Evolutionary conservation across 2,797 vertebrate genomes (phyloP).

Genomic region (Sciaenops ocellatus): DNA sequence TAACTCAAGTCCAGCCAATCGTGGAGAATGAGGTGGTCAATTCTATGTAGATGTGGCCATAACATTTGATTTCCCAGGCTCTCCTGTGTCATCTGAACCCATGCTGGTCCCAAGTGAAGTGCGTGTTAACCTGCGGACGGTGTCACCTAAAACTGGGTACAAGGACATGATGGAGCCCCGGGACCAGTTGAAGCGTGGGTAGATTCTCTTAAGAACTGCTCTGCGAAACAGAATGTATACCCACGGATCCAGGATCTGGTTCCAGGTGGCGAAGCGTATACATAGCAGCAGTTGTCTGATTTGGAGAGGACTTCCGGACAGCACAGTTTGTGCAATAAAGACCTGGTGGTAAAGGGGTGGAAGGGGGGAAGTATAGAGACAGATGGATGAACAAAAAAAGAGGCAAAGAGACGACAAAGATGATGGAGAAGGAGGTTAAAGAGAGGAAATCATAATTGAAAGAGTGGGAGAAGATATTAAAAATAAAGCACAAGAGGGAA

Average conservation of each 20-base stretch:
- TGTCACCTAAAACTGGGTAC: conserved; percentile 79
- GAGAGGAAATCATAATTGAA: conserved; percentile 1
- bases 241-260: conserved; percentile 98
- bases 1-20: conserved; percentile 11
- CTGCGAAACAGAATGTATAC: conserved; percentile 96
- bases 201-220: conserved; percentile 87
- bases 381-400: not conserved
- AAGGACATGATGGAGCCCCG: conserved; percentile 82
- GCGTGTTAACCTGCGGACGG: conserved; percentile 81
- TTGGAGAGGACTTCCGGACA: conserved; percentile 62
- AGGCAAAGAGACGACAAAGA: not conserved
- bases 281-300: conserved; percentile 85
- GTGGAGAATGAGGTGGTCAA: conserved; percentile 4
- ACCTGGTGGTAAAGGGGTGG: conserved; percentile 80
- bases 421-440: not conserved
- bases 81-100: not conserved
- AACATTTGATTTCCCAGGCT: conserved; percentile 20
- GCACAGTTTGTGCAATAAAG: conserved; percentile 89
- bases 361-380: not conserved
- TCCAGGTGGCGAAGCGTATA: conserved; percentile 94
- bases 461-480: not conserved
- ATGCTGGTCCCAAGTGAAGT: conserved; percentile 57
- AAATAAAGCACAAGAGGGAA: not conserved
- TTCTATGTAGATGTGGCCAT: not conserved
- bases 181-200: conserved; percentile 83